A percentile compares a stretch with the other conserved stretches of the same genome.
Evolutionary conservation across 37 sponge, comb jelly and placozoan genomes (phyloP).

Genomic region (Halichondria panicea): DNA sequence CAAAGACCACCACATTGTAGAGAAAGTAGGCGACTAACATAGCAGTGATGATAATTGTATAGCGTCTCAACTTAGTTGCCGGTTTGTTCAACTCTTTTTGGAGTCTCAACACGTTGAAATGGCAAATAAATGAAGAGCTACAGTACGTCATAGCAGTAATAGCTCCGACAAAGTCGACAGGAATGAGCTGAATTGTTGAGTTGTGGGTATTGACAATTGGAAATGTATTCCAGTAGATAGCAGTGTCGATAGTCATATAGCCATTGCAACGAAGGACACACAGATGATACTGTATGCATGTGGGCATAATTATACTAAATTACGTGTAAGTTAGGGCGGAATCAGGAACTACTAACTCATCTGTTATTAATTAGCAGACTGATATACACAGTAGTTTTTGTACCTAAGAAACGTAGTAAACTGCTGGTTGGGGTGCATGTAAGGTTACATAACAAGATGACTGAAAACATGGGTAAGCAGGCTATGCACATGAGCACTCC

Average conservation of each 20-base stretch:
- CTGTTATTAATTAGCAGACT: no score
- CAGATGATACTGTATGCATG: no score
- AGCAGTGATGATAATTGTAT: constrained; percentile 29
- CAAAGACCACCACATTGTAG: constrained; percentile 58
- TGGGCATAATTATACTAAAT: no score
- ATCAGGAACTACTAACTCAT: no score
- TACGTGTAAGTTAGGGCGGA: no score
- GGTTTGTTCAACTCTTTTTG: constrained; percentile 59
- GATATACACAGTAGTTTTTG: neutral
- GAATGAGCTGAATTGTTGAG: no score
- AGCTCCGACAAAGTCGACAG: constrained; percentile 16
- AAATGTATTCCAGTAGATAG: no score
- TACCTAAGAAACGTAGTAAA: constrained; percentile 65
- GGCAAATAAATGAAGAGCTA: constrained; percentile 74
- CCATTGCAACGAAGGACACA: no score
- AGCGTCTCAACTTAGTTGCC: constrained; percentile 8
- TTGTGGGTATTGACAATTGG: no score
- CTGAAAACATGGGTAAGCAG: constrained; percentile 79
- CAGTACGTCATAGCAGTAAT: constrained; percentile 55
- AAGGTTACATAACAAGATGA: constrained; percentile 60
- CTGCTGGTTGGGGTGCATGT: constrained; percentile 57
- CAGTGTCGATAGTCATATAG: no score
- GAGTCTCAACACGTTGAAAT: constrained; percentile 77
- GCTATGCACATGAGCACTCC: constrained; percentile 57
- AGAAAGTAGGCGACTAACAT: constrained; percentile 48